Evolutionary conservation across 2,113 vertebrate species (phyloP), one percentile per base, ranked within the genome.

Genomic region (Pelusios castaneus): DNA sequence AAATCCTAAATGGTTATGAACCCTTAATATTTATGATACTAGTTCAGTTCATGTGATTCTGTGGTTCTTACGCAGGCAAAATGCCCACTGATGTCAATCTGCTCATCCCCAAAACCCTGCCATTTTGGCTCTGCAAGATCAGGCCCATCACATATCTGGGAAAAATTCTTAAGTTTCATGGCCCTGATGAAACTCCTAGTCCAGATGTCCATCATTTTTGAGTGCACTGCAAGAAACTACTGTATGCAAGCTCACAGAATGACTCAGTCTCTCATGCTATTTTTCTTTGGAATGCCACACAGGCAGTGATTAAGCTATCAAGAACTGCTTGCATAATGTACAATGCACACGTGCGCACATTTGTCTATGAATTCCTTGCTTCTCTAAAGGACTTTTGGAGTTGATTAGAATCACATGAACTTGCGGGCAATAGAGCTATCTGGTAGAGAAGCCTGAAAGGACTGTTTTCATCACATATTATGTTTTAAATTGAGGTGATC

Each of bases 251-350:
- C 58, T 88, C 58, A 88, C 2, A 34, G 0, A 63, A 0, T 76
- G 89, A 90, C 25, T 87, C 96, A 73, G 14, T 83, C 49, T 31
- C 77, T 52, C 31, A 10, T 10, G 52, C 77, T 9, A 17, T 0
- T 45, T 60, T 2, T 1, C 0, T 38, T 0, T 3, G 47, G 78
- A 86, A 78, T 60, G 91, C 38, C 49, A 34, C 14, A 13, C 0
- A 0, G 0, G 0, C 54, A 78, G 29, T 79, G 54, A 0, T 1
- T 95, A 84, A 60, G 45, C 0, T 34, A 38, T n/a, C 0, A 47
- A 38, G 51, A 91, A 54, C 83, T 86, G 81, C 81, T 86, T 85
- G 49, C 49, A 21, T 3, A 0, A 45, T 22, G 11, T 0, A 0
- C 5, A 0, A 0, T 0, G 5, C 81, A 17, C 85, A 94, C 11